Evolutionary conservation across 1,140 invertebrate species (phyloP).

Genomic region (Pseudachorutes palmiensis): DNA sequence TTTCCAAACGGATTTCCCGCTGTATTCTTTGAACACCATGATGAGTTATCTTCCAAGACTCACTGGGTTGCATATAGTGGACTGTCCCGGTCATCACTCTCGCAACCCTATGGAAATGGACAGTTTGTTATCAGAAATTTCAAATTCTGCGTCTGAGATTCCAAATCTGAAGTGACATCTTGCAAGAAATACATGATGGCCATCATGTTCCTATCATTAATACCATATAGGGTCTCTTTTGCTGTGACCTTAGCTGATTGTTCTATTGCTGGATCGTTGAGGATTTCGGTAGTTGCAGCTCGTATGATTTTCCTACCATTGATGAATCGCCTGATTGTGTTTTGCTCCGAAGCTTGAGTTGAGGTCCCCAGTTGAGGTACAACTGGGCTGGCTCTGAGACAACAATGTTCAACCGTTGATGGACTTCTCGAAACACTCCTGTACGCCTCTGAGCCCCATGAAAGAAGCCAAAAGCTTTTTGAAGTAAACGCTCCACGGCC

Average conservation of each 20-base stretch:
- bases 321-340: not conserved
- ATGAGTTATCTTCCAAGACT: too few species aligned
- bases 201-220: not conserved
- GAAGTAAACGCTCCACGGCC: not conserved
- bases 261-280: not conserved
- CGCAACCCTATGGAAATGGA: too few species aligned
- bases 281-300: not conserved
- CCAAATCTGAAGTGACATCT: not conserved
- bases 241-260: not conserved
- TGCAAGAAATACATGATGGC: not conserved
- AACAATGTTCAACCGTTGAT: not conserved
- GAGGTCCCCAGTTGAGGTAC: not conserved
- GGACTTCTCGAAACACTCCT: not conserved
- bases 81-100: too few species aligned
- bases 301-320: not conserved
- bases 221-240: not conserved
- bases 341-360: not conserved
- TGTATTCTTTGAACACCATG: too few species aligned
- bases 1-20: too few species aligned
- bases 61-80: too few species aligned
- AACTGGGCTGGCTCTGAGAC: not conserved
- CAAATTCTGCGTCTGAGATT: too few species aligned
- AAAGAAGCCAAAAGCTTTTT: not conserved
- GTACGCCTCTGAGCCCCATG: not conserved
- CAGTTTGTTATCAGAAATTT: too few species aligned